Evolutionary conservation across 2,888 invertebrate species (phyloP).

Genomic region (Allygus modestus): DNA sequence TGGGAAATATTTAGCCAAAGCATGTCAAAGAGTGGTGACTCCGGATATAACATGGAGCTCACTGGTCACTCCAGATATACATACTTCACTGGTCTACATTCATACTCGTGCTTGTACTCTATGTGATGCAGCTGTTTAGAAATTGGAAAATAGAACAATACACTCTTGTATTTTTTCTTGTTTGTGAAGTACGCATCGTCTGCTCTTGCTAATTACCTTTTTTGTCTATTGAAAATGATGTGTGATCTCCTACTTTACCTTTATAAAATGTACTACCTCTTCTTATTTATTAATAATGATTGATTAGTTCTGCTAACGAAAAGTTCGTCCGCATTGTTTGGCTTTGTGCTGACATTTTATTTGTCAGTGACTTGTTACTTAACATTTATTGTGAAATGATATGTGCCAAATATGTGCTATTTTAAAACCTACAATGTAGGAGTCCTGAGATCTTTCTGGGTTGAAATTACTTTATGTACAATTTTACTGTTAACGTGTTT

Average conservation of each 20-base stretch:
- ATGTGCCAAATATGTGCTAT: conserved; percentile 57
- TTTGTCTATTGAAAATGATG: conserved; percentile 24
- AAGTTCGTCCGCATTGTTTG: background rate
- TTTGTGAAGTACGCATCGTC: conserved; percentile 41
- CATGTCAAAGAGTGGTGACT: too few species aligned
- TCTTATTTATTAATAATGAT: background rate
- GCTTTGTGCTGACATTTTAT: background rate
- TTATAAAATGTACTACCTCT: background rate
- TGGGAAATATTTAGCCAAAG: too few species aligned
- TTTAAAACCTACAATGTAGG: conserved; percentile 45
- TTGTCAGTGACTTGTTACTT: conserved; percentile 5
- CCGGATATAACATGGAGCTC: too few species aligned
- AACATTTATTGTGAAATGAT: conserved; percentile 39
- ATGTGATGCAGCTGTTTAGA: too few species aligned
- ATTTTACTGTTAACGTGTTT: conserved; percentile 1
- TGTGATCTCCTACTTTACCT: conserved; percentile 6
- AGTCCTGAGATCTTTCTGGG: background rate
- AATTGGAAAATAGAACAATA: too few species aligned
- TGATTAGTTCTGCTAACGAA: background rate
- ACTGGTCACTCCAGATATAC: too few species aligned
- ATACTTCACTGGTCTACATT: too few species aligned
- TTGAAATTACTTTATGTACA: conserved; percentile 28
- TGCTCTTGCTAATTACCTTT: conserved; percentile 27
- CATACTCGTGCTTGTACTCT: too few species aligned
- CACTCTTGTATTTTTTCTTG: conserved; percentile 8